Conservation (phyloP, 2,113 vertebrate species). For the Jacana jacana region DNA sequence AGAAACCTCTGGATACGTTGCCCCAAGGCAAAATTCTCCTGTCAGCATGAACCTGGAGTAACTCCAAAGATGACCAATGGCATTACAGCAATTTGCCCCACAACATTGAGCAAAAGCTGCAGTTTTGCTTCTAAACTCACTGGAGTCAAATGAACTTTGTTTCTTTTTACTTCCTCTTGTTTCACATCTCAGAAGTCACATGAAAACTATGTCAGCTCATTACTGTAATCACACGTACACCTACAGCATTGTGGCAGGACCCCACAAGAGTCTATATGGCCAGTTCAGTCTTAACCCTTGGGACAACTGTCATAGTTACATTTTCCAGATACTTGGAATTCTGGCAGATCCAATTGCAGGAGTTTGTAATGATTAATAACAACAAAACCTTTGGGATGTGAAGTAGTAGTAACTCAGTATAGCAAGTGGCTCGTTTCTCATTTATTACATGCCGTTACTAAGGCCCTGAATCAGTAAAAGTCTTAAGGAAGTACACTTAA, state of each 20-base stretch:
- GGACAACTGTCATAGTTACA: slow-evolving; percentile 3
- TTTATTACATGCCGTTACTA: neutral
- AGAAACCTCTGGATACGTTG: slow-evolving; percentile 9
- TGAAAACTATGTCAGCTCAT: neutral
- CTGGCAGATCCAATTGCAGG: neutral
- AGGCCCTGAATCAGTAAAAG: neutral
- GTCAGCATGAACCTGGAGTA: slow-evolving; percentile 5
- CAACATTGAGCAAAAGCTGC: neutral
- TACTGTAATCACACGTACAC: slow-evolving; percentile 16
- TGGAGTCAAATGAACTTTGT: neutral
- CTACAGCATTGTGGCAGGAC: neutral
- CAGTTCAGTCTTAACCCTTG: neutral
- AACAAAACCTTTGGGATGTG: neutral
- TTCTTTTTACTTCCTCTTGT: neutral
- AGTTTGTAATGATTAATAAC: slow-evolving; percentile 3
- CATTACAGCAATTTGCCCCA: neutral
- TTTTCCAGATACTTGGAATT: slow-evolving; percentile 42
- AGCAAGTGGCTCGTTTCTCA: neutral
- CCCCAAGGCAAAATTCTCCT: neutral
- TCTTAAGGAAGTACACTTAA: neutral
- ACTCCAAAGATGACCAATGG: neutral
- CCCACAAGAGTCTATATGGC: neutral
- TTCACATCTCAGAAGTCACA: neutral
- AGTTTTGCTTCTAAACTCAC: slow-evolving; percentile 9
- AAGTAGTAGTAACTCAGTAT: neutral